Base-by-base conservation (phyloP, 2,888 invertebrate genomes). In the Trachelus stipa region DNA sequence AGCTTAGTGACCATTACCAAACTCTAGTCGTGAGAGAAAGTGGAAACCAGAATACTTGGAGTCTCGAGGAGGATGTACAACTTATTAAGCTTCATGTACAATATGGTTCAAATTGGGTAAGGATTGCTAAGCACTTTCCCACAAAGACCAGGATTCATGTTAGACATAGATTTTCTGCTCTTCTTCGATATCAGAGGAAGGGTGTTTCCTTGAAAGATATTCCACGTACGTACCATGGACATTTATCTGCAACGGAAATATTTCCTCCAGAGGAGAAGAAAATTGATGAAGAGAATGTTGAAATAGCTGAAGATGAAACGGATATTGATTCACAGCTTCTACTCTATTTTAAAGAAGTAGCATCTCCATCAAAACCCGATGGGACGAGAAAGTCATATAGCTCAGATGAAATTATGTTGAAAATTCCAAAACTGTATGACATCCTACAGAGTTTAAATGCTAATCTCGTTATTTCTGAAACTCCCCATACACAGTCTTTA, bases 41-140 rank as follows among this genome's bases (percentile, higher is more conserved):
- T 1, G 87, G 89, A 35, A 86, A 90, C 76, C 91, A 91, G 40
- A 93, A 93, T 71, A 91, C 91, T 1, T 96, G 96, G 94, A 93
- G 94, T 0, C 82, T 92, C 1, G 92, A 93, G 33, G 95, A 96
- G 82, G 96, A 96, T 83, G 89, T 96, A 37, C 84, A 95, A 79
- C 90, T 93, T 69, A 56, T 56, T 23, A 56, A 56, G 9, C 11
- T 90, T 0, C 90, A 94, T 35, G 92, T 95, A 0, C 85, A 93
- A 81, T 88, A 85, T 87, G 92, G 89, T 1, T 87, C 91, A 2
- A 88, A 92, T 76, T 94, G 94, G 94, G 85, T 93, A 0, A 90
- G 88, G 77, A 93, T 95, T 77, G 91, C 93, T 3, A 89, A 92
- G 74, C 86, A 91, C 81, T 92, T 96, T 79, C 91, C 92, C 11